A percentile compares a stretch with the other conserved stretches of the same genome.
Conservation (phyloP, 2,888 invertebrate genomes). For the Falcaria lacertinaria region DNA sequence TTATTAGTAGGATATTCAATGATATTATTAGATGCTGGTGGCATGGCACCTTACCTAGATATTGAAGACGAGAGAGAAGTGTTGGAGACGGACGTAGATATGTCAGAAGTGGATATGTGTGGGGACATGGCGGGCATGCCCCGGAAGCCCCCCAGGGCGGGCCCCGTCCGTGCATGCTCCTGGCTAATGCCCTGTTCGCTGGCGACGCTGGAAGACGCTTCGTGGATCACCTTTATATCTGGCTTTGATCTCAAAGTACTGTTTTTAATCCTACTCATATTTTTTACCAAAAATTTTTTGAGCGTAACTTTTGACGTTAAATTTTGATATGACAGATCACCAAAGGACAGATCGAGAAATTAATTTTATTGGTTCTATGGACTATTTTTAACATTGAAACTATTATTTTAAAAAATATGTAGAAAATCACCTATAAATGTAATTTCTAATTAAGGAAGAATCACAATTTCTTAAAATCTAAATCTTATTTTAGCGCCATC, state of each 20-base stretch:
- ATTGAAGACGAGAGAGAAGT: constrained; percentile 27
- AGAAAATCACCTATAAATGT: no score
- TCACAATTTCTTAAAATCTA: no score
- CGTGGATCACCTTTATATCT: constrained; percentile 3
- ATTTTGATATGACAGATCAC: constrained; percentile 7
- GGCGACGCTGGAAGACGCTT: constrained; percentile 5
- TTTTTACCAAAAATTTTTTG: neutral
- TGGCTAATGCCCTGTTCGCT: neutral
- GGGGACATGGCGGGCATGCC: constrained; percentile 8
- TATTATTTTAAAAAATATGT: no score
- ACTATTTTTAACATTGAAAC: no score
- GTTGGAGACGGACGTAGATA: constrained; percentile 12
- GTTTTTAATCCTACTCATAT: constrained; percentile 7
- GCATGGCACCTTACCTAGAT: constrained; percentile 23
- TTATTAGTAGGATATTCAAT: no score
- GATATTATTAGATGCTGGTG: no score
- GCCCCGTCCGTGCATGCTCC: neutral
- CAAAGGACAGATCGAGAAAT: no score
- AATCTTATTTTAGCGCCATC: no score
- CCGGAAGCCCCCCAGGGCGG: neutral
- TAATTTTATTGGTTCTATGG: no score
- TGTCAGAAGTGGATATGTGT: constrained; percentile 11
- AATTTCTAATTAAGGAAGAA: no score
- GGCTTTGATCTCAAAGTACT: neutral
- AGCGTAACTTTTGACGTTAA: no score